Evolutionary conservation across 1,140 invertebrate species (phyloP).

Genomic region (Solenopsis invicta): DNA sequence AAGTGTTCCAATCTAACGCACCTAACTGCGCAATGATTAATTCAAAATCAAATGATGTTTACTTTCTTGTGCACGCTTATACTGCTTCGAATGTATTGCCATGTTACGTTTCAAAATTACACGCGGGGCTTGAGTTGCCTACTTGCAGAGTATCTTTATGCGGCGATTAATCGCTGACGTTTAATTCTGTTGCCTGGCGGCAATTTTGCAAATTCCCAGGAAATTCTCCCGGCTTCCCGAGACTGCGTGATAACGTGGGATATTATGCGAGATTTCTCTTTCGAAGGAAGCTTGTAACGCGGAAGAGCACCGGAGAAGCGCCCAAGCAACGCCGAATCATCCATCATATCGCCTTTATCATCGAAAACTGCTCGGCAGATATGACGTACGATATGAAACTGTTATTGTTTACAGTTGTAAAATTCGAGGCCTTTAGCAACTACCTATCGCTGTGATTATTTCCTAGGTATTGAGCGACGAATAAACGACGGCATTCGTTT

Average conservation of each 20-base stretch:
- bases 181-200: conserved; percentile 46
- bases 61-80: background rate
- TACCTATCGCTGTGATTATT: background rate
- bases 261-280: conserved; percentile 56
- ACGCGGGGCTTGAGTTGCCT: background rate
- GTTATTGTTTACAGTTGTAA: conserved; percentile 26
- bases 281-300: conserved; percentile 42
- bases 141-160: conserved; percentile 7
- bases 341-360: conserved; percentile 33
- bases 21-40: background rate
- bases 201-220: conserved; percentile 43
- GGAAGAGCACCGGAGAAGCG: conserved; percentile 32
- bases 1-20: background rate
- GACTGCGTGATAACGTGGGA: conserved; percentile 41
- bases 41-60: background rate
- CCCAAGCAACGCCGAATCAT: conserved; percentile 33
- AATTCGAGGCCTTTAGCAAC: background rate
- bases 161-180: conserved; percentile 61
- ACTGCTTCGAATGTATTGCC: background rate
- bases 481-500: background rate
- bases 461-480: background rate
- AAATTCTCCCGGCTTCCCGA: conserved; percentile 39
- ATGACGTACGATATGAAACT: conserved; percentile 22
- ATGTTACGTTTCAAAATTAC: background rate
- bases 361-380: conserved; percentile 22